phyloP scores from a whole-genome alignment of 2,113 vertebrate genomes.

The Zosterops japonicus region DNA sequence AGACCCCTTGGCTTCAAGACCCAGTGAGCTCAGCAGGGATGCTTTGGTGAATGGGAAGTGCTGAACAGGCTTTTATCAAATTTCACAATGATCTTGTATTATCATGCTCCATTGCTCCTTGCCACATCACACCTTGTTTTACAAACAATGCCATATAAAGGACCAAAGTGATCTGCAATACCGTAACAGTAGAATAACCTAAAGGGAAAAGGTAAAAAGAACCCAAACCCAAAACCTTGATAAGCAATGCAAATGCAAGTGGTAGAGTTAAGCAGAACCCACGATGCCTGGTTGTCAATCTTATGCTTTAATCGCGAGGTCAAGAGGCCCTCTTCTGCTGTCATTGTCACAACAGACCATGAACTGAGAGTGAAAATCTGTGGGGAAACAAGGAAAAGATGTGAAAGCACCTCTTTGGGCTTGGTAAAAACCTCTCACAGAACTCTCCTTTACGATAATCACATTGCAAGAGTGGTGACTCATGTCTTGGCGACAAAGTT shows the following conservation, averaged over 20 bases:
- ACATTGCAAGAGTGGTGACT: neutral
- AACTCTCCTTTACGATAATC: neutral
- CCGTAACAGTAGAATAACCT: conserved; percentile 3
- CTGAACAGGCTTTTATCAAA: conserved; percentile 28
- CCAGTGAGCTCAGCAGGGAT: neutral
- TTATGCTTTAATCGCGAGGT: conserved; percentile 64
- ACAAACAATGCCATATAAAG: conserved; percentile 38
- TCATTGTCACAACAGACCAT: conserved; percentile 67
- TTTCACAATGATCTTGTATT: neutral
- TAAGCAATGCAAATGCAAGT: conserved; percentile 52
- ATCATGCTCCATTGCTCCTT: conserved; percentile 12
- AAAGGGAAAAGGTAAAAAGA: neutral
- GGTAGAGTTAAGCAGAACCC: conserved; percentile 62
- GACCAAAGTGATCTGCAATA: conserved; percentile 3
- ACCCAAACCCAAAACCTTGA: neutral
- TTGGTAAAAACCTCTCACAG: conserved; percentile 4
- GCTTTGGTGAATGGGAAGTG: conserved; percentile 13
- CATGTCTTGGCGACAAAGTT: neutral
- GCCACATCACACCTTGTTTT: conserved; percentile 42
- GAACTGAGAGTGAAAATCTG: conserved; percentile 69
- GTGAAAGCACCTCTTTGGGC: conserved; percentile 35
- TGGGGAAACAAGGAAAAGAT: conserved; percentile 70
- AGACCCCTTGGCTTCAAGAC: conserved; percentile 3
- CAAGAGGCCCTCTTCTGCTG: conserved; percentile 68
- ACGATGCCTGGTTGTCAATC: conserved; percentile 65